Percentiles rank a stretch among this genome's conserved stretches.
These are phyloP conservation scores for Papilio gigon DNA, from an alignment of 2,888 invertebrate species.

Conservation along the genomic window DNA sequence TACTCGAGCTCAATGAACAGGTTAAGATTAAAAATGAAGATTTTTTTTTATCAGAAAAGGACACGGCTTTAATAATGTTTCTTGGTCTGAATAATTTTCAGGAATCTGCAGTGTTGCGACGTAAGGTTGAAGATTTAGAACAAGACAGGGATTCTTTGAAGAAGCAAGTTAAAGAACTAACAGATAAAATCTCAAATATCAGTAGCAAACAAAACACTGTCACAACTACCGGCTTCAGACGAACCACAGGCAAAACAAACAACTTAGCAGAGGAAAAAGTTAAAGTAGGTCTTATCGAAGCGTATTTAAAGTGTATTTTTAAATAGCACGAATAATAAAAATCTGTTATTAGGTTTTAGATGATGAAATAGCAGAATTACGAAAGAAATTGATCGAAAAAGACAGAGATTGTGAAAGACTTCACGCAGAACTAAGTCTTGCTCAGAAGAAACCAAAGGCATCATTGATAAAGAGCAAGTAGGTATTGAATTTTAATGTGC, in stretches of 20 bases:
- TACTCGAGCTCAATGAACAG: slow-evolving; percentile 94
- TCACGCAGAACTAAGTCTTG: slow-evolving; percentile 86
- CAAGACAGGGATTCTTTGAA: slow-evolving; percentile 88
- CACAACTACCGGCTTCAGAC: slow-evolving; percentile 60
- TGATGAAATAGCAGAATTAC: slow-evolving; percentile 87
- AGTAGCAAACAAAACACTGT: slow-evolving; percentile 65
- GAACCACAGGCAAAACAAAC: slow-evolving; percentile 68
- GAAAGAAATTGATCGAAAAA: slow-evolving; percentile 90
- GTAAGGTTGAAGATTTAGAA: slow-evolving; percentile 93
- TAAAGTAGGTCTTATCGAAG: slow-evolving; percentile 68
- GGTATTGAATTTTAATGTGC: slow-evolving; percentile 52
- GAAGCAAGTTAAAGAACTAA: slow-evolving; percentile 89
- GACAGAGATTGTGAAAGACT: slow-evolving; percentile 91
- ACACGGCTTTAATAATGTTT: not conserved
- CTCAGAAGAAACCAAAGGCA: slow-evolving; percentile 84
- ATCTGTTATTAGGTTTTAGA: slow-evolving; percentile 80
- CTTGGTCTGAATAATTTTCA: slow-evolving; percentile 52
- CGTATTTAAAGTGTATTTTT: not conserved
- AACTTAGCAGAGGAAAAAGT: slow-evolving; percentile 86
- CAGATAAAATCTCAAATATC: slow-evolving; percentile 85
- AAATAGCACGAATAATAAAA: not conserved
- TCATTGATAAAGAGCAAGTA: slow-evolving; percentile 85
- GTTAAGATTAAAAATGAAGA: slow-evolving; percentile 53
- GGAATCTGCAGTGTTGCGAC: slow-evolving; percentile 91
- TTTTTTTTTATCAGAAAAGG: slow-evolving; percentile 34